phyloP scores from a whole-genome alignment of 2,888 invertebrate species.

The Pandemis cinnamomeana region DNA sequence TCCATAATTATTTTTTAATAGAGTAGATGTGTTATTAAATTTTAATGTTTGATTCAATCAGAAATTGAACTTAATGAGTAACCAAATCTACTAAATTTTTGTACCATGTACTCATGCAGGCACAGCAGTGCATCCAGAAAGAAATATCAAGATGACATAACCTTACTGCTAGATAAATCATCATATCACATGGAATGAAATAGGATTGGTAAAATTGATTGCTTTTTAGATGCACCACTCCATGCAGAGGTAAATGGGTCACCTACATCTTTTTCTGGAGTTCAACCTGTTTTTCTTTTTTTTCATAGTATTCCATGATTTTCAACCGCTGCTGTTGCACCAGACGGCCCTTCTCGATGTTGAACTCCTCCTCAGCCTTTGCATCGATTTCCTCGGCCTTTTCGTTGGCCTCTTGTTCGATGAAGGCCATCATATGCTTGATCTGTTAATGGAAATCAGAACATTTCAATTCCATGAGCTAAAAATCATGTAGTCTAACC shows the following conservation, averaged over 20 bases:
- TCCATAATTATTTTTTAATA: background rate
- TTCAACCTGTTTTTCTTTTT: conserved; percentile 99
- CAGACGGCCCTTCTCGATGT: conserved; percentile 99
- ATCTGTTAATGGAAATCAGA: conserved; percentile 87
- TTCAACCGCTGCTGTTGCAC: conserved; percentile 99
- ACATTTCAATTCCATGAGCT: conserved; percentile 6
- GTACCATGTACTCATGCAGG: background rate
- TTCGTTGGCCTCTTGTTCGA: conserved; percentile 99
- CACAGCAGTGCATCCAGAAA: conserved; percentile 2
- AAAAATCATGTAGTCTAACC: conserved; percentile 3
- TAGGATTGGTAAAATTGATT: background rate
- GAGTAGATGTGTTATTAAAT: background rate
- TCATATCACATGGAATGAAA: background rate
- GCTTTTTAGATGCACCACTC: background rate
- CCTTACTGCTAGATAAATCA: background rate
- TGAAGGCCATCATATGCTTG: conserved; percentile 99
- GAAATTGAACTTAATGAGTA: background rate
- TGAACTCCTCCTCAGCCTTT: conserved; percentile 99
- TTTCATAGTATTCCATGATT: conserved; percentile 99
- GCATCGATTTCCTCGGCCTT: conserved; percentile 99
- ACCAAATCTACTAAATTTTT: background rate
- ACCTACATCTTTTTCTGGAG: conserved; percentile 99
- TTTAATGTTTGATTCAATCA: background rate
- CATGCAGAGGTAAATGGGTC: conserved; percentile 29
- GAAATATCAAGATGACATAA: conserved; percentile 8